These are phyloP conservation scores for Stratiomys singularior DNA, from an alignment of 2,888 invertebrate species.

Conservation along the genomic window DNA sequence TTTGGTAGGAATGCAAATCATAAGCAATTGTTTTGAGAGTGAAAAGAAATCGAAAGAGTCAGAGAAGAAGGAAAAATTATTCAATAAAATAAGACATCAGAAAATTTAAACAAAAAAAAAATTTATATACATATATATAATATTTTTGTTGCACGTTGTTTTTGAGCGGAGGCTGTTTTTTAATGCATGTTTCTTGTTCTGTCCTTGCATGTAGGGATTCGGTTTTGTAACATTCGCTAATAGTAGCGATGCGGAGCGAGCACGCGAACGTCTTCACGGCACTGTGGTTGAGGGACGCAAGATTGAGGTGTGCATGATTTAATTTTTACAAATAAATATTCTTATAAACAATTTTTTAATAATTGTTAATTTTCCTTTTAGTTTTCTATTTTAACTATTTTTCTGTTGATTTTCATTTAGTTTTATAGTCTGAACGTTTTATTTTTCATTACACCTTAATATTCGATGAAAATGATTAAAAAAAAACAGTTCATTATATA, in stretches of 20 bases:
- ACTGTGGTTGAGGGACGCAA: constrained; percentile 99
- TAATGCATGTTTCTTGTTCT: constrained; percentile 92
- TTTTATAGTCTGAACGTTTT: neutral
- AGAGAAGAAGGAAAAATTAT: constrained; percentile 31
- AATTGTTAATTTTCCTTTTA: constrained; percentile 39
- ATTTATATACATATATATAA: constrained; percentile 64
- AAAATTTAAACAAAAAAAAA: constrained; percentile 31
- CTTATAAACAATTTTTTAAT: constrained; percentile 13
- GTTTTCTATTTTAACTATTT: constrained; percentile 1
- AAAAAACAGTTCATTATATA: constrained; percentile 24
- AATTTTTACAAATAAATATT: constrained; percentile 64
- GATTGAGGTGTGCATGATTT: constrained; percentile 99
- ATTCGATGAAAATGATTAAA: constrained; percentile 24
- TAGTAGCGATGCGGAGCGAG: constrained; percentile 99
- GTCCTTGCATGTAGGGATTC: constrained; percentile 99
- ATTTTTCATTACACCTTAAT: constrained; percentile 6
- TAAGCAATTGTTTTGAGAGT: neutral
- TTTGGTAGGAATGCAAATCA: neutral
- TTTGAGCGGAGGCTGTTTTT: constrained; percentile 75
- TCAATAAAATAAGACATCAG: constrained; percentile 27
- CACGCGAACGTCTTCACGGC: constrained; percentile 99
- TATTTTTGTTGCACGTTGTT: constrained; percentile 81
- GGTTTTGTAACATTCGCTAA: constrained; percentile 99
- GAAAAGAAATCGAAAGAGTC: neutral
- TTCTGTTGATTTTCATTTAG: neutral